Conservation (phyloP, 23 tunicate species). For the Styela clava region DNA sequence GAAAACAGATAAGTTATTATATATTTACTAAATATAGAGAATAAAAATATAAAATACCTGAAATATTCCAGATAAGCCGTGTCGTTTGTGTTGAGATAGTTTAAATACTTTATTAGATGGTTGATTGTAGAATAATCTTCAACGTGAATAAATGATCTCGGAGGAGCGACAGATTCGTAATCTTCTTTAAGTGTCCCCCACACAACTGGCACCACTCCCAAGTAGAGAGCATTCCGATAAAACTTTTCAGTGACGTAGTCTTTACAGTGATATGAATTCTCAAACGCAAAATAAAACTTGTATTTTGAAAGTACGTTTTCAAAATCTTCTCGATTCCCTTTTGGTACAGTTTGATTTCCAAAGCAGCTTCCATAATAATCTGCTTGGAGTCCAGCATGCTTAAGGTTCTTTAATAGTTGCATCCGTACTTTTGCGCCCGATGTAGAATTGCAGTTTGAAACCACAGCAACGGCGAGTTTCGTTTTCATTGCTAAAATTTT, state of each 20-base stretch:
- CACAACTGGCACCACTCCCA: conserved; percentile 27
- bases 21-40: too few species aligned
- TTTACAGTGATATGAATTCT: conserved; percentile 40
- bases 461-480: conserved; percentile 27
- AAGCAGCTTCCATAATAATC: conserved; percentile 14
- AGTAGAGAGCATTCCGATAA: conserved; percentile 24
- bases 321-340: not conserved
- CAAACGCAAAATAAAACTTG: conserved; percentile 47
- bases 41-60: too few species aligned
- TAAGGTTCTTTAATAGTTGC: not conserved
- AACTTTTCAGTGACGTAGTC: conserved; percentile 37
- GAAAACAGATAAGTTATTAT: too few species aligned
- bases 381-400: not conserved
- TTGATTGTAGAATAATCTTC: conserved; percentile 1
- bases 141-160: conserved; percentile 8
- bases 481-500: not conserved
- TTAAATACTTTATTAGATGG: conserved; percentile 15
- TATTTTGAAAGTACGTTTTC: not conserved
- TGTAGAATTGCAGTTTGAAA: conserved; percentile 23
- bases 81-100: conserved; percentile 18
- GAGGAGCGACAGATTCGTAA: conserved; percentile 15
- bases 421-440: conserved; percentile 5
- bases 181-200: conserved; percentile 23
- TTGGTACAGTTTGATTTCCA: not conserved
- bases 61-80: conserved; percentile 22